phyloP scores from a whole-genome alignment of 2,113 vertebrate species.

The Harpagus bidentatus region DNA sequence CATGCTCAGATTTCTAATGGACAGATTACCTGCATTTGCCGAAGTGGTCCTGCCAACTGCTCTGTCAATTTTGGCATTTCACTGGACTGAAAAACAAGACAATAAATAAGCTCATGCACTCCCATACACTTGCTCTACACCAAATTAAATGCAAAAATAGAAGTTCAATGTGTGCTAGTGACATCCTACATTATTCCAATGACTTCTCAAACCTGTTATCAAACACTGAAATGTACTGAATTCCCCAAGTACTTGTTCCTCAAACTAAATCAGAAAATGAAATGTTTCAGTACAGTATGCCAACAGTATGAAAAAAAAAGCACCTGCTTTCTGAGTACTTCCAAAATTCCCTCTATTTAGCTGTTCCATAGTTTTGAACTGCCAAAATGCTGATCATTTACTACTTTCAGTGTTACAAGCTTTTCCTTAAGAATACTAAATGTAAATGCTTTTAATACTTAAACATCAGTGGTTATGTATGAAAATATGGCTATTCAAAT shows the following conservation, averaged over 20 bases:
- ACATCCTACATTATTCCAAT: neutral
- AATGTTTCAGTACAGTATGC: neutral
- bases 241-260: neutral
- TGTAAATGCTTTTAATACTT: neutral
- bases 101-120: neutral
- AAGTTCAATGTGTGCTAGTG: neutral
- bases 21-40: slow-evolving; percentile 94
- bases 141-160: neutral
- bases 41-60: slow-evolving; percentile 90
- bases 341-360: neutral
- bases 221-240: neutral
- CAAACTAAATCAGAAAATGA: neutral
- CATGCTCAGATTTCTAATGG: neutral
- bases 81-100: slow-evolving; percentile 79
- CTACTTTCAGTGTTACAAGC: neutral
- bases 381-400: neutral
- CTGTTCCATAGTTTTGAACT: neutral
- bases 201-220: neutral
- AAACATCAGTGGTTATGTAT: neutral
- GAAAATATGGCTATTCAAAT: neutral
- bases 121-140: neutral
- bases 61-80: slow-evolving; percentile 98
- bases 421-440: neutral
- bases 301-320: neutral
- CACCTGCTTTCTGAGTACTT: neutral